Base-by-base conservation (phyloP, 2,797 vertebrate species). In the Todus mexicanus region DNA sequence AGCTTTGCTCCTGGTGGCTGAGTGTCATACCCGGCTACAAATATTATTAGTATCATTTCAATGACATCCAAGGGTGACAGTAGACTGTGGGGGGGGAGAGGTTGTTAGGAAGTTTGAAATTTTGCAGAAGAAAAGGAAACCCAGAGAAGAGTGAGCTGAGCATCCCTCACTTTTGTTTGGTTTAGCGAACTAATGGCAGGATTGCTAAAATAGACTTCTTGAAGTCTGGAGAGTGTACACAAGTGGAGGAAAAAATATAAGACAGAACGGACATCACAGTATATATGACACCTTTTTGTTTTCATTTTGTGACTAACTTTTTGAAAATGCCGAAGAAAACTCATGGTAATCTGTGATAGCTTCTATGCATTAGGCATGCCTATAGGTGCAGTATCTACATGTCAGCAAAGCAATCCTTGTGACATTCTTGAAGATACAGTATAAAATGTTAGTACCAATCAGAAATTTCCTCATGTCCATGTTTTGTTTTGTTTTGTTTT, bases 1-100 rank as follows among this genome's bases (percentile, higher is more conserved):
- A 97, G 97, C 97, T 96, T 93, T 76, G 95, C 96, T 98, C 43
- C 91, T 94, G 63, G 87, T 75, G 48, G 77, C 88, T 95, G 92
- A 80, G 57, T 63, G 66, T 91, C 89, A 76, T 83, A 91, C 61
- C 72, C 85, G 72, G 77, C 92, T 87, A 83, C 95, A 94, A 94
- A 96, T 94, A 94, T 70, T 84, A 93, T 66, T 95, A 90, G 71
- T 84, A 27, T 70, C 71, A 6, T 81, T 92, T 96, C 94, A 95
- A 40, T 95, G 94, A 94, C 94, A 93, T 80, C 43, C 68, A 92
- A 95, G 82, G 75, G 56, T 87, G 84, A 63, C 29, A 20, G 87
- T 40, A 83, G 71, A 15, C 21, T 37, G 21, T 33, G 29, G 13
- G 40, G 69, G 14, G 33, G 10, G 10, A 42, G 64, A 74, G 53